Percentiles rank a stretch among this genome's conserved stretches.
Conservation (phyloP, 2,113 vertebrate species). For the Gopherus flavomarginatus region DNA sequence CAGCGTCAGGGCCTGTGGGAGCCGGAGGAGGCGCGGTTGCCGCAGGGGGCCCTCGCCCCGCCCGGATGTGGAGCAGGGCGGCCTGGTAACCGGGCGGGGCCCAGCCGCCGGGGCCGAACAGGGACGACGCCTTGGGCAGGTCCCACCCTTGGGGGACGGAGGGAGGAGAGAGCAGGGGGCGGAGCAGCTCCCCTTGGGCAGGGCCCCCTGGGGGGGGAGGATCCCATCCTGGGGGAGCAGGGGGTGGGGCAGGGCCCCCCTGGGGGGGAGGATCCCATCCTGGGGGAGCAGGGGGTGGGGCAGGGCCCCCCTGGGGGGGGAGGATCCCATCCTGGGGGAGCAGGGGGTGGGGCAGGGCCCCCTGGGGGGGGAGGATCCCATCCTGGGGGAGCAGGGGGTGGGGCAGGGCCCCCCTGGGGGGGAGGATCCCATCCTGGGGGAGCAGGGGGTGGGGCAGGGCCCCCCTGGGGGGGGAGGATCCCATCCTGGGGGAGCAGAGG, state of each 20-base stretch:
- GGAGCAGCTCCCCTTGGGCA: too few relatives aligned
- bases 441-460: too few relatives aligned
- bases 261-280: not conserved
- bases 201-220: not conserved
- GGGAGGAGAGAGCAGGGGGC: too few relatives aligned
- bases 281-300: not conserved
- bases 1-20: not conserved
- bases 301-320: too few relatives aligned
- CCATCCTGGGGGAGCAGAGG: too few relatives aligned
- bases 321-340: not conserved
- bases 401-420: too few relatives aligned
- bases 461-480: too few relatives aligned
- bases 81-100: not conserved
- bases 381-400: too few relatives aligned
- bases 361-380: too few relatives aligned
- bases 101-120: not conserved
- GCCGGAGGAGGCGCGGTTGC: not conserved
- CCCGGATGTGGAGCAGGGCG: not conserved
- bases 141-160: not conserved
- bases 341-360: too few relatives aligned
- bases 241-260: not conserved
- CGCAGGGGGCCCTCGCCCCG: not conserved
- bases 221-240: not conserved
- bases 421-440: too few relatives aligned
- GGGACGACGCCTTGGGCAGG: not conserved